Evolutionary conservation across 2,888 invertebrate species (phyloP), one percentile per base, ranked within the genome.

Genomic region (Ramazzottius varieornatus): DNA sequence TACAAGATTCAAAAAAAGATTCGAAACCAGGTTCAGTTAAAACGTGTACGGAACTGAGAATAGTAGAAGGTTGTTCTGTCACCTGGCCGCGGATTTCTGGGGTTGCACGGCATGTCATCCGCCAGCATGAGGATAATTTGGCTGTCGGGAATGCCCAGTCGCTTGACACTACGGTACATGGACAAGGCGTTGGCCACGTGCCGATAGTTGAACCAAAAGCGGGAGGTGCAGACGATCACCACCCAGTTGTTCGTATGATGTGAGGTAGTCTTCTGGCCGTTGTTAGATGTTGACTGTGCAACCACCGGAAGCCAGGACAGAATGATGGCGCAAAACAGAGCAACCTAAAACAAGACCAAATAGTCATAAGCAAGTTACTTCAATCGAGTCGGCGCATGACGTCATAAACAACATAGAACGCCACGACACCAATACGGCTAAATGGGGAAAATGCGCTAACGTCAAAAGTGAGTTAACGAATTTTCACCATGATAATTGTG

Each of bases 161-260:
- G 81, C 77, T 98, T 99, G 0, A 99, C 93, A 74, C 93, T 93
- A 16, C 94, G 83, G 75, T 99, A 99, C 68, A 98, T 90, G 0
- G 96, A 98, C 29, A 99, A 77, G 0, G 96, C 96, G 76, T 99
- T 99, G 1, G 98, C 94, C 33, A 96, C 93, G 83, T 99, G 98
- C 2, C 98, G 83, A 76, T 99, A 99, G 76, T 99, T 99, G 75
- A 98, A 98, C 98, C 98, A 99, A 77, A 98, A 99, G 66, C 96
- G 80, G 0, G 94, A 96, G 0, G 96, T 96, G 76, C 96, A 96
- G 0, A 99, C 96, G 66, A 99, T 78, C 20, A 99, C 94, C 0
- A 98, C 98, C 98, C 98, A 99, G 77, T 99, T 98, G 75, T 98
- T 98, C 0, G 94, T 92, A 74, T 98, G 96, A 24, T 54, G 54